These are phyloP conservation scores for Melanerpes aurifrons DNA, from an alignment of 2,113 vertebrate genomes.

Conservation along the genomic window DNA sequence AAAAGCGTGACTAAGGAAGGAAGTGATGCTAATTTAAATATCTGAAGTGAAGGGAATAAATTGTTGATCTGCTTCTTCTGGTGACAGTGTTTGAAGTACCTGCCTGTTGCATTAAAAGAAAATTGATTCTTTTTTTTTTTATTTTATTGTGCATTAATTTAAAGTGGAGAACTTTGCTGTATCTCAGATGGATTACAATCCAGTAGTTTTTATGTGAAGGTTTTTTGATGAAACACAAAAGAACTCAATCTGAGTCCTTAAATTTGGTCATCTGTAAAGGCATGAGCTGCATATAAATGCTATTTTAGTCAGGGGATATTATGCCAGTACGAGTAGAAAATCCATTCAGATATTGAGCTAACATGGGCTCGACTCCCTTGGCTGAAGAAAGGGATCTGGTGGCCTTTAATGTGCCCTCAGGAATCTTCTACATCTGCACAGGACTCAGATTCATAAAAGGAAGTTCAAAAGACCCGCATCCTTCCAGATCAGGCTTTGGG, in stretches of 20 bases:
- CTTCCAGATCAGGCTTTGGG: not conserved
- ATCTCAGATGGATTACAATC: not conserved
- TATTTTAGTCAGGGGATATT: not conserved
- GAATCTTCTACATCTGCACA: not conserved
- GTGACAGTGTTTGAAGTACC: not conserved
- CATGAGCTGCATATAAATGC: not conserved
- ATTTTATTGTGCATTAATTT: not conserved
- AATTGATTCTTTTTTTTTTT: not conserved
- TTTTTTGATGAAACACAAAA: not conserved
- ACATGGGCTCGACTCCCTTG: not conserved
- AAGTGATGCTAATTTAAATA: not conserved
- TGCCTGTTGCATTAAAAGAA: not conserved
- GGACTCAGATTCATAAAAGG: accelerated
- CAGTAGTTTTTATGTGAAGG: not conserved
- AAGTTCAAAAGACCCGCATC: not conserved
- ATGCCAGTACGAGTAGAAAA: not conserved
- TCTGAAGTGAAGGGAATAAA: not conserved
- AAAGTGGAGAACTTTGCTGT: not conserved
- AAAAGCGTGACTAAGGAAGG: not conserved
- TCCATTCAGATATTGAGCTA: not conserved
- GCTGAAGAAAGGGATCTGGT: not conserved
- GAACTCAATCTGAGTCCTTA: not conserved
- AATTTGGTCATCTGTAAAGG: not conserved
- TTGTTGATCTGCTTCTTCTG: not conserved
- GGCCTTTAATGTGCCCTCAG: not conserved